Base-by-base conservation (phyloP, 2,113 vertebrate genomes). In the Ptychochromis oligacanthus region DNA sequence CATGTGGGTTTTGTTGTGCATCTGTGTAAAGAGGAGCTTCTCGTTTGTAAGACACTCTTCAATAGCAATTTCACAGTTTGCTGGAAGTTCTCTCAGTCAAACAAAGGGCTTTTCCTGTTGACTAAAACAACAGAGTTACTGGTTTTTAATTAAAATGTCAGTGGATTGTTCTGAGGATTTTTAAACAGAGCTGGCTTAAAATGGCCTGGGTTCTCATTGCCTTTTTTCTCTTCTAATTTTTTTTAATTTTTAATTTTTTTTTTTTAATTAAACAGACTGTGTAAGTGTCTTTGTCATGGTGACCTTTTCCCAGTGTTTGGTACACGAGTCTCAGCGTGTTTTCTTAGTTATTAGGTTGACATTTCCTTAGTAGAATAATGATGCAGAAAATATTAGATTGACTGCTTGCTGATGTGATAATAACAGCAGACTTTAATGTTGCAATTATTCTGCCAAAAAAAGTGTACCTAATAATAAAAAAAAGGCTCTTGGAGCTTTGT, bases 31-130 rank as follows among this genome's bases (percentile, higher is more conserved):
- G 20, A 54, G 31, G 26, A 72, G 67, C 36, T 0, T 80, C 38
- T 46, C 5, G 24, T 20, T 34, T 52, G 6, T 20, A 2, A 40
- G 65, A 13, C 18, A 9, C 11, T 61, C 24, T 60, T 28, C 7
- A 31, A 54, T 70, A 31, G 77, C 2, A 40, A 52, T 91, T 75
- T 94, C 86, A 83, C 87, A 81, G 59, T 81, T 85, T 86, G 76
- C 62, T 83, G 74, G 8, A 26, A 72, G 20, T 88, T 91, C 78
- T 82, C 57, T 79, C 34, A 60, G 52, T 52, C 40, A 83, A 79
- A 77, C 20, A 67, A 61, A 57, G 10, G 5, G 4, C 26, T 80
- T 67, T 84, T 86, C 59, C 61, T 87, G 17, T 85, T 80, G 15
- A 55, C 40, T 54, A 7, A 55, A 36, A 55, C 7, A 2, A 24